Evolutionary conservation across 2,797 vertebrate genomes (phyloP).

Genomic region (Acanthurus tractus): DNA sequence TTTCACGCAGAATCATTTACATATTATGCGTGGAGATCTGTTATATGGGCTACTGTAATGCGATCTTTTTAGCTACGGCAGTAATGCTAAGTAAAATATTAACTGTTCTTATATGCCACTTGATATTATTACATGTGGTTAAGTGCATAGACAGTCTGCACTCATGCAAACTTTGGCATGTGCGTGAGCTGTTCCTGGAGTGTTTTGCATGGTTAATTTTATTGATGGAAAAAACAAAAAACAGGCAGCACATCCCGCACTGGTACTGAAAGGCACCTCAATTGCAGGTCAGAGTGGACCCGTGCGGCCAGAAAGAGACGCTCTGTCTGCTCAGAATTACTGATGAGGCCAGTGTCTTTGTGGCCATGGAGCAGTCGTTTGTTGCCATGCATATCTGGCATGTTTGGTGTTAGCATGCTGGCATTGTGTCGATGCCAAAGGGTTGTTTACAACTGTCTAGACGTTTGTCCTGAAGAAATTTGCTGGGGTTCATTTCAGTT

Average conservation of each 20-base stretch:
- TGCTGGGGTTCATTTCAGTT: slow-evolving; percentile 4
- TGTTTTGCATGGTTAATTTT: slow-evolving; percentile 32
- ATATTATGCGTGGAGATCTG: no score
- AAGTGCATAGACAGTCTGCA: background rate
- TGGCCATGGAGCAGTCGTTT: slow-evolving; percentile 28
- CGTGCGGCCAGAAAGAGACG: slow-evolving; percentile 15
- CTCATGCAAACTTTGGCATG: slow-evolving; percentile 4
- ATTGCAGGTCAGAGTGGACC: background rate
- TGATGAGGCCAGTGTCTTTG: slow-evolving; percentile 53
- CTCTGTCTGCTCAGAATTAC: slow-evolving; percentile 42
- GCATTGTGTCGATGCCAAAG: slow-evolving; percentile 31
- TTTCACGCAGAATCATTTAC: no score
- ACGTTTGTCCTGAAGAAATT: slow-evolving; percentile 17
- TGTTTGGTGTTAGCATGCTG: slow-evolving; percentile 21
- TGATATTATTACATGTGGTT: background rate
- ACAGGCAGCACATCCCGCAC: background rate
- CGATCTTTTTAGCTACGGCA: background rate
- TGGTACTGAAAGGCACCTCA: background rate
- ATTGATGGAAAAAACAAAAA: background rate
- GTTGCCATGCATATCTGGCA: slow-evolving; percentile 39
- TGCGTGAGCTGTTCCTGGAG: background rate
- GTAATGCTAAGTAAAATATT: background rate
- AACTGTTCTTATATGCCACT: background rate
- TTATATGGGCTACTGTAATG: background rate
- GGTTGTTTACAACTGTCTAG: slow-evolving; percentile 39